These are phyloP conservation scores for Macrotus californicus DNA, from an alignment of 2,113 vertebrate species.

Conservation along the genomic window DNA sequence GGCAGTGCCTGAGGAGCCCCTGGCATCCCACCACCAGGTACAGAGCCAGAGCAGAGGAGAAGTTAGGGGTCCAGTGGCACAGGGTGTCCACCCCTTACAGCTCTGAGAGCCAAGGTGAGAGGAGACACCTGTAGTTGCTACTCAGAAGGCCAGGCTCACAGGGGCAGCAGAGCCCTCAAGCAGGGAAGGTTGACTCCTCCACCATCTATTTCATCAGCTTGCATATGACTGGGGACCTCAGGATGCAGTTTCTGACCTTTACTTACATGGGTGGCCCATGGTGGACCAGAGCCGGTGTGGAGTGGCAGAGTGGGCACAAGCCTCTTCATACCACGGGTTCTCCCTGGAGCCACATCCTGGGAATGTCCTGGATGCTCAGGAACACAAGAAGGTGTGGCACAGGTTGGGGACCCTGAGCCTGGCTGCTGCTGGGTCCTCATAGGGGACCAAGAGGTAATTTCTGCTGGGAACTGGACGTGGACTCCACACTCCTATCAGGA, in stretches of 20 bases:
- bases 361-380: fast-evolving
- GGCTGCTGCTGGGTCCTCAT: neutral
- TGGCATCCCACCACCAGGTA: constrained; percentile 86
- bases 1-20: constrained; percentile 89
- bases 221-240: too few species aligned
- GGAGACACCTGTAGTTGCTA: neutral
- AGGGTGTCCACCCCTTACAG: neutral
- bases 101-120: neutral
- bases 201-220: neutral
- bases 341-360: too few species aligned
- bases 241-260: neutral
- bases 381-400: neutral
- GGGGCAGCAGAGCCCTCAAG: neutral
- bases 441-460: too few species aligned
- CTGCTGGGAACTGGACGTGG: too few species aligned
- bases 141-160: neutral
- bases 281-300: too few species aligned
- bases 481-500: too few species aligned
- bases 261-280: too few species aligned
- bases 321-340: too few species aligned
- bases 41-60: constrained; percentile 76
- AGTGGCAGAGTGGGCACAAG: too few species aligned
- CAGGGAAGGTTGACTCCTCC: neutral
- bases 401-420: neutral
- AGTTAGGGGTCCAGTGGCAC: neutral